These are phyloP conservation scores for Semotilus atromaculatus DNA, from an alignment of 2,797 vertebrate species.

Conservation along the genomic window DNA sequence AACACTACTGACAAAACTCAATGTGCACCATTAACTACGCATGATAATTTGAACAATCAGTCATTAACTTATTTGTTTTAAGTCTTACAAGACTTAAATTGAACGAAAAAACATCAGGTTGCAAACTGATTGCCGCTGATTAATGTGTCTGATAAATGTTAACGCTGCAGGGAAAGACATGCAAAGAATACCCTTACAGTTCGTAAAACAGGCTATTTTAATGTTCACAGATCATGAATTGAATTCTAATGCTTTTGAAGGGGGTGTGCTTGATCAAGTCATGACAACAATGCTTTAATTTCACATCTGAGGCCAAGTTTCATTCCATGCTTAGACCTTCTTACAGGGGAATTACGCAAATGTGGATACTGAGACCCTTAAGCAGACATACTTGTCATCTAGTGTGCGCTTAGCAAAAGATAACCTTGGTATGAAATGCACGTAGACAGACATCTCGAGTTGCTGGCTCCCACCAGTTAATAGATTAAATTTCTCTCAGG, in stretches of 20 bases:
- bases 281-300: conserved; percentile 49
- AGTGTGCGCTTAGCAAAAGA: conserved; percentile 48
- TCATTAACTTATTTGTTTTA: not conserved
- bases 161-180: not conserved
- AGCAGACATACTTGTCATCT: conserved; percentile 40
- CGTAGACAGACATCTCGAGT: conserved; percentile 41
- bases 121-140: not conserved
- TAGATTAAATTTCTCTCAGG: conserved; percentile 44
- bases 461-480: conserved; percentile 42
- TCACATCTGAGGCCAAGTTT: conserved; percentile 42
- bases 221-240: conserved; percentile 34
- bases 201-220: conserved; percentile 9
- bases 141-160: not conserved
- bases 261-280: conserved; percentile 12
- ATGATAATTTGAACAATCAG: not conserved
- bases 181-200: not conserved
- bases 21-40: not conserved
- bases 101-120: not conserved
- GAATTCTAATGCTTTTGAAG: not conserved
- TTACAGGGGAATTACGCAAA: conserved; percentile 15
- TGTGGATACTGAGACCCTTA: conserved; percentile 38
- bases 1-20: not conserved
- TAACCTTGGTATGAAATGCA: conserved; percentile 51
- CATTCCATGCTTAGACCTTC: conserved; percentile 12
- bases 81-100: not conserved